Evolutionary conservation across 2,113 vertebrate species (phyloP), one percentile per base, ranked within the genome.

Genomic region (Athene noctua): DNA sequence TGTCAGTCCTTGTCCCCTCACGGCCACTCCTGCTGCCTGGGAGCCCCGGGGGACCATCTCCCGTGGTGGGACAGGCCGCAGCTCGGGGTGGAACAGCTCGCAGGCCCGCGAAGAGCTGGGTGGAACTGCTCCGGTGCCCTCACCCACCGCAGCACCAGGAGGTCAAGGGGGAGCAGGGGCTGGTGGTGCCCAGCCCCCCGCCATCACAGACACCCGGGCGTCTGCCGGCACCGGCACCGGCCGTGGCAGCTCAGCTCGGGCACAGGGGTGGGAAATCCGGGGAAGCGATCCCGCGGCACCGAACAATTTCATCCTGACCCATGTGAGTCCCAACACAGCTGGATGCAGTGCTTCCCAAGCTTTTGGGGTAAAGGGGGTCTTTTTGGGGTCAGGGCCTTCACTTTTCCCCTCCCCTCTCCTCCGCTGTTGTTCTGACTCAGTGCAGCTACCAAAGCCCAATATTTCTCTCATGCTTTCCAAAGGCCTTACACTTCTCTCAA

Each of bases 151-250:
- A 52, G 57, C 82, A 63, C 14, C 36, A 52, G 6, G 10, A 67
- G 22, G 18, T 11, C 1, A 1, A 4, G 25, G 25, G 46, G 32
- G 17, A 51, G 40, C 66, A 34, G 18, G 4, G 15, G n/a, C 25
- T 11, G 15, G 13, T 21, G 16, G 13, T n/a, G 26, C 5, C 26
- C 12, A 15, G 42, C 30, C 42, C 26, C 19, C 36, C 26, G 34
- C 4, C 0, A 1, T 10, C 5, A 40, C 22, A 0, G 6, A 47
- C 30, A 54, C 25, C 11, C 38, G 2, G 3, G 14, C 29, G 27
- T 17, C 13, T 29, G 17, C 30, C 3, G 0, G 34, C 61, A 74
- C 21, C 19, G 8, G 46, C n/a, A 30, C 15, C 4, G 16, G 29
- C 36, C 23, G 18, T 0, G 8, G 26, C 67, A 83, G 30, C 27